These are phyloP conservation scores for Physeter macrocephalus DNA, from an alignment of 2,113 vertebrate genomes.

Conservation along the genomic window DNA sequence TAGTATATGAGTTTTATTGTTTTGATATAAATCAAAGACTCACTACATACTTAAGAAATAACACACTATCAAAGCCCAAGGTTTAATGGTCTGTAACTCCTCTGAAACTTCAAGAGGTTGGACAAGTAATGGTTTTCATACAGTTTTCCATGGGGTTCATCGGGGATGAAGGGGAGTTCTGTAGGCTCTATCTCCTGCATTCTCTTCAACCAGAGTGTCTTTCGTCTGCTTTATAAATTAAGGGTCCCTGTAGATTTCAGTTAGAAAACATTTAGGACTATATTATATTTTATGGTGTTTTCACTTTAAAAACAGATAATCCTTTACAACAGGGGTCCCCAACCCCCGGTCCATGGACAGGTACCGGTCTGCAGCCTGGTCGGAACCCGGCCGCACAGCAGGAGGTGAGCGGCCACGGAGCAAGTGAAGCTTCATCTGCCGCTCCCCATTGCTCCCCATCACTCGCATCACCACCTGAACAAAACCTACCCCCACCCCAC, in stretches of 20 bases:
- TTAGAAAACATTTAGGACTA: background rate
- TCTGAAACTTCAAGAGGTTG: background rate
- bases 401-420: no score
- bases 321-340: background rate
- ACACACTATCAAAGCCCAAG: background rate
- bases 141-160: background rate
- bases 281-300: background rate
- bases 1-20: background rate
- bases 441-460: no score
- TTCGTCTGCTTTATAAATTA: background rate
- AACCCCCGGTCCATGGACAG: no score
- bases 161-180: background rate
- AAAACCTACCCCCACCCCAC: no score
- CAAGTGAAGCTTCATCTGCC: no score
- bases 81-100: background rate
- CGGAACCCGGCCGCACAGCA: no score
- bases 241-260: background rate
- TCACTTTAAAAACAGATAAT: background rate
- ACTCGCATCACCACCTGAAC: no score
- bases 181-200: background rate
- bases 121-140: background rate
- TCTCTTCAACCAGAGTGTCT: background rate
- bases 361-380: no score
- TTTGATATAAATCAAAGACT: background rate
- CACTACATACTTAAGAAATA: background rate